Evolutionary conservation across 2,113 vertebrate species (phyloP), one percentile per base, ranked within the genome.

Genomic region (Notarius lentiginosus): DNA sequence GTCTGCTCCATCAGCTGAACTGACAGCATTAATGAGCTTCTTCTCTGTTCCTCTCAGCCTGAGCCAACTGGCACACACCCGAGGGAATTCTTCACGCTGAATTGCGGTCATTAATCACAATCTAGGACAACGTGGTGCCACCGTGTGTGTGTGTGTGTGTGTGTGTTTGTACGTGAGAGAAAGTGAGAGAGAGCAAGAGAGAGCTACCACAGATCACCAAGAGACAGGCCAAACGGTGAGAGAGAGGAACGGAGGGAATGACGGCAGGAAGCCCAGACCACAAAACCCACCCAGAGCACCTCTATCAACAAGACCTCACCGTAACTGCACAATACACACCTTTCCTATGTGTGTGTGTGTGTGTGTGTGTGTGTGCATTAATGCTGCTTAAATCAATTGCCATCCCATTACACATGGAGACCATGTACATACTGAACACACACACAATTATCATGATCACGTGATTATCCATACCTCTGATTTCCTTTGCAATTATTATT

Each of bases 21-120:
- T 93, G 94, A 96, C 95, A 96, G 94, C 93, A 92, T 94, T 95
- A 96, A 95, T 95, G 92, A 95, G 95, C 95, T 96, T 96, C 95
- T 90, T 88, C 79, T 90, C 73, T 79, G 82, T 79, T 89, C 84
- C 94, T 93, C 91, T 92, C 94, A 89, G 92, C 89, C 93, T 93
- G 91, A 94, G 93, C 93, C 95, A 95, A 95, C 95, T 96, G 96
- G 96, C 96, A 94, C 91, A 84, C 73, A 93, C 94, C 96, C 96
- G 96, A 95, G 94, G 94, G 93, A 95, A 96, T 95, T 94, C 95
- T 94, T 94, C 92, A 92, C 94, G 92, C 94, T 96, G 96, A 96
- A 96, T 96, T 96, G 95, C 87, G 90, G 93, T 94, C 94, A 95
- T 96, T 96, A 96, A 96, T 96, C 95, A 95, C 95, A 96, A 97